phyloP scores from a whole-genome alignment of 2,113 vertebrate genomes.

The Caranx ignobilis region DNA sequence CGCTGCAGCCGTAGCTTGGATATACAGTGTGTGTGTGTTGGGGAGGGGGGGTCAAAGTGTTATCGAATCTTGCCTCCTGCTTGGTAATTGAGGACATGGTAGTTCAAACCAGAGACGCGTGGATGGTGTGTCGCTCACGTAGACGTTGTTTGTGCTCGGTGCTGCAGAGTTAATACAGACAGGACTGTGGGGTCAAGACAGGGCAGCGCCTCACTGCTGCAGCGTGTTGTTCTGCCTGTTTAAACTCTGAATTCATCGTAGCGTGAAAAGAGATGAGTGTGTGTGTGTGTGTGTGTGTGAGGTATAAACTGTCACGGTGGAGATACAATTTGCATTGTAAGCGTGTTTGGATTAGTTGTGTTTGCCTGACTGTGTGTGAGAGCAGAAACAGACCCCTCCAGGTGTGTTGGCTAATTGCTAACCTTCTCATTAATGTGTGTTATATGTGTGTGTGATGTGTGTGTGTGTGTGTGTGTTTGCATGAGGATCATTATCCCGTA shows the following conservation, averaged over 20 bases:
- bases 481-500: conserved; percentile 28
- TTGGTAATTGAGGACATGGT: conserved; percentile 64
- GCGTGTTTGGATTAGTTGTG: conserved; percentile 11
- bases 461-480: background rate
- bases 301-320: conserved; percentile 20
- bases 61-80: conserved; percentile 60
- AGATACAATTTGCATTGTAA: background rate
- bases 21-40: background rate
- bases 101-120: conserved; percentile 17
- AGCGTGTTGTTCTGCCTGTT: conserved; percentile 33
- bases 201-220: background rate
- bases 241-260: conserved; percentile 12
- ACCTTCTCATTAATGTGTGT: conserved; percentile 43
- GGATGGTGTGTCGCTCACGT: background rate
- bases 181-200: background rate
- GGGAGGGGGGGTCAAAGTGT: conserved; percentile 4
- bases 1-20: conserved; percentile 27
- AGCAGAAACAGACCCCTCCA: background rate
- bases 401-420: conserved; percentile 36
- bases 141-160: background rate
- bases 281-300: background rate
- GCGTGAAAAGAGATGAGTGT: conserved; percentile 3
- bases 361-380: conserved; percentile 2
- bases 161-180: conserved; percentile 11
- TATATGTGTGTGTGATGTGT: background rate